Evolutionary conservation across 2,797 vertebrate species (phyloP).

Genomic region (Saxicola maurus): DNA sequence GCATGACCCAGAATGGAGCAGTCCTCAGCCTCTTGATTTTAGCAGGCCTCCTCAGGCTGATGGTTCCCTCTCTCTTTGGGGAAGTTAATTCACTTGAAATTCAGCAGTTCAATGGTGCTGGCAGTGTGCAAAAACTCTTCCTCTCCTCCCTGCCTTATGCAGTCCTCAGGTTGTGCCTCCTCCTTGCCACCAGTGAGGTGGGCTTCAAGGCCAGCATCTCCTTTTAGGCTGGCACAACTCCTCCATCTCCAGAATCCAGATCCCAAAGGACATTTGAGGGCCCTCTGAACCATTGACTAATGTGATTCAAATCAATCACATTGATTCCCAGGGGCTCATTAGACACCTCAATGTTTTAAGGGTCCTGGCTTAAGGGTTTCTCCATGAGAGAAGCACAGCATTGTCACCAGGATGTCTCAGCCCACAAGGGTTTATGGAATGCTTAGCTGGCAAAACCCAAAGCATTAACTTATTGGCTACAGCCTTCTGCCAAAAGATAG

Average conservation of each 20-base stretch:
- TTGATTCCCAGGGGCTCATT: not conserved
- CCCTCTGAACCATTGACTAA: not conserved
- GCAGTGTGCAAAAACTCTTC: fast-evolving
- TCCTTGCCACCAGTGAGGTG: not conserved
- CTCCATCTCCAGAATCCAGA: not conserved
- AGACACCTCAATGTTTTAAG: not conserved
- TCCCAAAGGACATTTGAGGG: not conserved
- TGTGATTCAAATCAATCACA: not conserved
- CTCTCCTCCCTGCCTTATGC: not conserved
- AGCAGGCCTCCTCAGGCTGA: not conserved
- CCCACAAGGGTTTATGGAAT: not conserved
- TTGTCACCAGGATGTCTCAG: not conserved
- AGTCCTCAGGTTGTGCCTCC: not conserved
- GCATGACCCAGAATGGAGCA: fast-evolving
- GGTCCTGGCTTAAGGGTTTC: not conserved
- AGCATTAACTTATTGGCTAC: conserved; percentile 21
- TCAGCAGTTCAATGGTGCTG: fast-evolving
- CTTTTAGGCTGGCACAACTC: not conserved
- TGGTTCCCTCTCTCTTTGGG: not conserved
- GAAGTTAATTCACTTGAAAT: not conserved
- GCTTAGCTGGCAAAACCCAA: conserved; percentile 50
- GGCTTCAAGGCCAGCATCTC: not conserved
- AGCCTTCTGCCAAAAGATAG: conserved; percentile 6
- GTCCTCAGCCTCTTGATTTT: not conserved
- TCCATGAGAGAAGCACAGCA: not conserved